Evolutionary conservation across 2,797 vertebrate species (phyloP), one percentile per base, ranked within the genome.

Genomic region (Macropus fuliginosus): DNA sequence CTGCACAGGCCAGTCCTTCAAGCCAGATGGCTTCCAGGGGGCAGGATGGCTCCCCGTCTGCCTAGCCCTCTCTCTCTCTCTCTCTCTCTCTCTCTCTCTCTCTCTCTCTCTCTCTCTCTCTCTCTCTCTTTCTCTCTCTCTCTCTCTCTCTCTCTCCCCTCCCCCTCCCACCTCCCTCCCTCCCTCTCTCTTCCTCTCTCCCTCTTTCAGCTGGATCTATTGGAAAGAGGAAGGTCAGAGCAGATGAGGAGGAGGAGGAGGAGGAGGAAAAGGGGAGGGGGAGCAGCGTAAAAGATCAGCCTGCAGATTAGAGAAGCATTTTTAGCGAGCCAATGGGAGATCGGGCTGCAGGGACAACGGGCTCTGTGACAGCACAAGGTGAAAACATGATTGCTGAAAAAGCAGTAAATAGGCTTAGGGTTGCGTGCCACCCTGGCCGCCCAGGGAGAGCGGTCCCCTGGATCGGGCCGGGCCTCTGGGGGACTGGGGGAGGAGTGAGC

Each of bases 301-400:
- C 0, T n/a, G 97, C 98, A 94, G 98, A 98, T 98, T 98, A 98
- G 96, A 94, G 98, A 98, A 93, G 98, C 98, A 98, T 98, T 98
- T 98, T 98, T 98, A 98, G 98, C 98, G 95, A 97, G 96, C 98
- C 98, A 98, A 99, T 99, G 92, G 55, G 94, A 34, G 34, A 1
- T 91, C n/a, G 91, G 40, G 94, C 94, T 93, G 91, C 81, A 93
- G 89, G 57, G 28, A 54, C 74, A 8, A 87, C 96, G 95, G 96
- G 81, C 96, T 95, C 95, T 95, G 91, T 91, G 96, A 97, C 96
- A 54, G 91, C 94, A 81, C 98, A 96, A 97, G 98, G 98, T 97
- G 98, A 97, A 91, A 97, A 93, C 93, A 31, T 29, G 28, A 59
- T 54, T 12, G 96, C 1, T 18, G 95, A 14, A 94, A 56, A 0